Evolutionary conservation across 2,113 vertebrate genomes (phyloP), one percentile per base, ranked within the genome.

Genomic region (Thermophis baileyi): DNA sequence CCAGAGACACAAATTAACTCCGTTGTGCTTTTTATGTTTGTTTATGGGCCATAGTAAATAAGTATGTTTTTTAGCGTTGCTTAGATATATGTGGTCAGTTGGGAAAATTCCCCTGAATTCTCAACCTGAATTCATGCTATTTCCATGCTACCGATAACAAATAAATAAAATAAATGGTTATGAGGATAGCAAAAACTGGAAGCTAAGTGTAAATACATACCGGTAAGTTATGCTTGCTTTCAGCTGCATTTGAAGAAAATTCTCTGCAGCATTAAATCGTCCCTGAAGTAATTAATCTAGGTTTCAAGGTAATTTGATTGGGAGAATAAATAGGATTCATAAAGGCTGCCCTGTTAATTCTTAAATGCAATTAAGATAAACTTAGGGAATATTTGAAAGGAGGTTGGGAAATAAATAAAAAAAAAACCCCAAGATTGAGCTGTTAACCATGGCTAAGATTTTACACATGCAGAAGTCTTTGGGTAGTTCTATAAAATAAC

Each of bases 1-100:
- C 49, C 47, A 47, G 85, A 87, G 93, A 88, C 91, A 96, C 95
- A 94, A 92, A 74, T 47, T 30, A 93, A 69, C n/a, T 35, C 60
- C 11, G 53, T 93, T 93, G 92, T 54, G 63, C 53, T 91, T 9
- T 50, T 14, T 16, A 30, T 55, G 22, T 60, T 16, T 18, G 85
- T 63, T 54, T 93, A 40, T 87, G 74, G 44, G 93, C 9, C 14
- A 6, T n/a, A 60, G 50, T 88, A 86, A 0, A 0, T 69, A 90
- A 94, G 20, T 10, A 8, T 11, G 54, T 60, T 90, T 47, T 93
- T 93, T 12, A 0, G 50, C 35, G 69, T 92, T 24, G 60, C 95
- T 96, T 94, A 63, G 50, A 51, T 5, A 46, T 2, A 47, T 63
- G 87, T 22, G 1, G 93, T 93, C 55, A 88, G 46, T 87, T 92